A percentile compares a stretch with the other conserved stretches of the same genome.
Conservation (phyloP, 2,113 vertebrate genomes). For the Speoplatyrhinus poulsoni region DNA sequence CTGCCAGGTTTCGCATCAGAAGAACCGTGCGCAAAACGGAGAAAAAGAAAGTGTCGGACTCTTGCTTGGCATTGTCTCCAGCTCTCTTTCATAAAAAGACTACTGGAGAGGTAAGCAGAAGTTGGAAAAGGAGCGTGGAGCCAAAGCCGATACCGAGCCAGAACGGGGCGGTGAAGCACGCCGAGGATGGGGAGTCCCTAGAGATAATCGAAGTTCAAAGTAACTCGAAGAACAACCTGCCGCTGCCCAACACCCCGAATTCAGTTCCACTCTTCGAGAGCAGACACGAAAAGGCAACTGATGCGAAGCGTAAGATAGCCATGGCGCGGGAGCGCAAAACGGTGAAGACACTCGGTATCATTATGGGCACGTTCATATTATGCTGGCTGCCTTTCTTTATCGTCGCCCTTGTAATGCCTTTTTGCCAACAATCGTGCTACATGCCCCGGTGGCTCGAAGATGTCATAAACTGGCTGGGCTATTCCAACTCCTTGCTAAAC, state of each 20-base stretch:
- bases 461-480: slow-evolving; percentile 96
- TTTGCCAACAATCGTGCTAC: slow-evolving; percentile 84
- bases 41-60: slow-evolving; percentile 80
- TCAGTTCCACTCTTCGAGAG: slow-evolving; percentile 75
- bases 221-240: slow-evolving; percentile 81
- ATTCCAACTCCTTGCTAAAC: slow-evolving; percentile 96
- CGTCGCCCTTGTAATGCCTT: slow-evolving; percentile 90
- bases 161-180: slow-evolving; percentile 83
- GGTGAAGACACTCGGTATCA: slow-evolving; percentile 96
- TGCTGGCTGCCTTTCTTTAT: slow-evolving; percentile 99
- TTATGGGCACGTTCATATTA: slow-evolving; percentile 97
- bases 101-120: slow-evolving; percentile 75
- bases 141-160: slow-evolving; percentile 71
- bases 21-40: slow-evolving; percentile 90
- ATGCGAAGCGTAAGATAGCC: slow-evolving; percentile 90
- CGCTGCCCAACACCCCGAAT: slow-evolving; percentile 79
- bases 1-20: slow-evolving; percentile 91
- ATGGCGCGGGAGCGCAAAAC: slow-evolving; percentile 93
- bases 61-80: slow-evolving; percentile 76
- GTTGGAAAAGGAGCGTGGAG: slow-evolving; percentile 82
- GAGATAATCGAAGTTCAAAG: slow-evolving; percentile 90
- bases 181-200: slow-evolving; percentile 83
- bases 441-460: slow-evolving; percentile 88
- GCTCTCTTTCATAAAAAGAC: slow-evolving; percentile 71
- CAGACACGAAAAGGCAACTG: slow-evolving; percentile 85